Evolutionary conservation across 2,888 invertebrate genomes (phyloP), one percentile per base, ranked within the genome.

Genomic region (Eretmocerus hayati): DNA sequence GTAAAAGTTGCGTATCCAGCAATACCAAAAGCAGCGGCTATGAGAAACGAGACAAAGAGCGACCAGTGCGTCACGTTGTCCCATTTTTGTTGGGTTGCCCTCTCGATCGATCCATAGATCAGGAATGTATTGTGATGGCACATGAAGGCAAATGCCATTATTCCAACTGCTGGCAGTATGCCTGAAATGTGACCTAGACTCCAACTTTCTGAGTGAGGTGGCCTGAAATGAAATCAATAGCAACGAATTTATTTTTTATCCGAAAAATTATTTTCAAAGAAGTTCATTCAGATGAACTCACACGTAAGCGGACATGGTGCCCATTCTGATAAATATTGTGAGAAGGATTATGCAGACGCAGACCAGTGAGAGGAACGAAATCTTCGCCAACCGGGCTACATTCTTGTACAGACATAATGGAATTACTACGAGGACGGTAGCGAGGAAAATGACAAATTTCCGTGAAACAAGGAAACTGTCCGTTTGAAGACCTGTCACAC

Each of bases 131-230:
- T 90, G 72, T 90, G 90, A 63, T 90, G 90, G 65, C 90, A 90
- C 89, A 90, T 89, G 67, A 88, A 90, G n/a, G 89, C 87, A 71
- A 89, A 89, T 13, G 87, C 85, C 83, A 89, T 88, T 56, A 90
- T 87, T 56, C 87, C 89, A 35, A 87, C 82, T 21, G 89, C 83
- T 54, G 87, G 85, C 23, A 80, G 70, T 53, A 87, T 78, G 36
- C 87, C 79, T 59, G 84, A 84, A 53, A 78, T 75, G 69, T 87
- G 84, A 31, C 83, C 82, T 71, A 87, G 84, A 58, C 75, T 74
- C 84, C 85, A 87, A 1, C 83, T 81, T 57, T 84, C 79, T 19
- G 74, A 69, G 54, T 81, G 81, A 40, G 74, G 72, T 42, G 83
- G 81, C 48, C 86, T 86, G 48, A n/a, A 59, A 5, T 1, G n/a